These are phyloP conservation scores for Lithosia quadra DNA, from an alignment of 2,888 invertebrate genomes.

Conservation along the genomic window DNA sequence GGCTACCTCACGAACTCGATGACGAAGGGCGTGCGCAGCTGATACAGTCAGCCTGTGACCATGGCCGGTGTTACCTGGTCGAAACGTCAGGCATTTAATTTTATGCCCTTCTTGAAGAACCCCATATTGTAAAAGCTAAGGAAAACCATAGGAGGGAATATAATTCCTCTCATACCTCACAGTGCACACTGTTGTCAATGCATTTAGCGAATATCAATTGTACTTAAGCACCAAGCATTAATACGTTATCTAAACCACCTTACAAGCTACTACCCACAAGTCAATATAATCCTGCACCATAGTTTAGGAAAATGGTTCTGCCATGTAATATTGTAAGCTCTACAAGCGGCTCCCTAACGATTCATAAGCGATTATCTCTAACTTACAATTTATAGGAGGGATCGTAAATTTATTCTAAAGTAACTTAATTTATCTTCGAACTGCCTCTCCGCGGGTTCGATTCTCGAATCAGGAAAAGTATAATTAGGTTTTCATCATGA, in stretches of 20 bases:
- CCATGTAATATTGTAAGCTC: neutral
- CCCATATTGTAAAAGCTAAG: too few relatives aligned
- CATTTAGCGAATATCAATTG: neutral
- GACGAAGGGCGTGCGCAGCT: too few relatives aligned
- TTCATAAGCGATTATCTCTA: conserved; percentile 7
- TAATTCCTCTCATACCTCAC: too few relatives aligned
- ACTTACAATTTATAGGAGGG: conserved; percentile 15
- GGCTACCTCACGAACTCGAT: too few relatives aligned
- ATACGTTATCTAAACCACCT: neutral
- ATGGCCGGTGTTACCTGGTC: too few relatives aligned
- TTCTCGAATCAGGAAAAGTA: neutral
- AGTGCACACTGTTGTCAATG: too few relatives aligned
- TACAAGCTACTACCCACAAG: neutral
- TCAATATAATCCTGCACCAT: neutral
- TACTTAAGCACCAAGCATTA: neutral
- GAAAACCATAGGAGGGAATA: too few relatives aligned
- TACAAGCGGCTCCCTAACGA: neutral
- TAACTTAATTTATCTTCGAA: conserved; percentile 8
- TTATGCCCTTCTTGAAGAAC: too few relatives aligned
- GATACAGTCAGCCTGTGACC: too few relatives aligned
- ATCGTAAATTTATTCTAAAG: conserved; percentile 2
- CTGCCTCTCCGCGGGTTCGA: neutral
- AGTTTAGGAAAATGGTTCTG: conserved; percentile 7
- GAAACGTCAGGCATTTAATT: too few relatives aligned
- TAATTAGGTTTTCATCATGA: too few relatives aligned